Evolutionary conservation across 2,797 vertebrate species (phyloP), one percentile per base, ranked within the genome.

Genomic region (Sciurus carolinensis): DNA sequence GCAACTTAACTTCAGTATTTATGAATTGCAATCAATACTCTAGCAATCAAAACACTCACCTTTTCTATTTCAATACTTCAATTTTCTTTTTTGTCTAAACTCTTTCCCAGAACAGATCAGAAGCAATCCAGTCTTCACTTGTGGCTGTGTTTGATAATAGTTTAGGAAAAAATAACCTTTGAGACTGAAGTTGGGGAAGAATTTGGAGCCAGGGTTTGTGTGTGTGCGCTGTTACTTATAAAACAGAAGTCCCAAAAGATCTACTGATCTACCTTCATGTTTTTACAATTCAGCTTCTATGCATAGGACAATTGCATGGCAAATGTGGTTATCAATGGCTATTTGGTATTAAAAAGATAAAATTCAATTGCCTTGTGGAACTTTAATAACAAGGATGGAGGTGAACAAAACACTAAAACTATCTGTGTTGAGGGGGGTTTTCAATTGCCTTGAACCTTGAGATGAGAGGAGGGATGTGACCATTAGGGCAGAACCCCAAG

Each of bases 1-100:
- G 98, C 98, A 98, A 96, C 97, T 97, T 97, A 97, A 79, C 90
- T 97, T 97, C 96, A 83, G 69, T 94, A 97, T 96, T 96, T 96
- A 81, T 90, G 96, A 98, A 96, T 97, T 87, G 84, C 77, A 42
- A 98, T 97, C 95, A 94, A 97, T 96, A 94, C 59, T 96, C 66
- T 81, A 66, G 94, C 89, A 96, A 96, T 97, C 96, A 97, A 82
- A 97, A 96, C 90, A 94, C 97, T 98, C 98, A 98, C 98, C 98
- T 98, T 98, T 97, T 96, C 85, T 90, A 95, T 95, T 97, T 97
- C 95, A 97, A 89, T 83, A 84, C 57, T 97, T 94, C 94, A 86
- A 1, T 84, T 84, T 47, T 79, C 73, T 87, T 94, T 97, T 93
- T 83, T 47, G 7, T 71, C 39, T 89, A 77, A 97, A 81, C 72